Evolutionary conservation across 2,113 vertebrate species (phyloP).

Genomic region (Taxidea taxus): DNA sequence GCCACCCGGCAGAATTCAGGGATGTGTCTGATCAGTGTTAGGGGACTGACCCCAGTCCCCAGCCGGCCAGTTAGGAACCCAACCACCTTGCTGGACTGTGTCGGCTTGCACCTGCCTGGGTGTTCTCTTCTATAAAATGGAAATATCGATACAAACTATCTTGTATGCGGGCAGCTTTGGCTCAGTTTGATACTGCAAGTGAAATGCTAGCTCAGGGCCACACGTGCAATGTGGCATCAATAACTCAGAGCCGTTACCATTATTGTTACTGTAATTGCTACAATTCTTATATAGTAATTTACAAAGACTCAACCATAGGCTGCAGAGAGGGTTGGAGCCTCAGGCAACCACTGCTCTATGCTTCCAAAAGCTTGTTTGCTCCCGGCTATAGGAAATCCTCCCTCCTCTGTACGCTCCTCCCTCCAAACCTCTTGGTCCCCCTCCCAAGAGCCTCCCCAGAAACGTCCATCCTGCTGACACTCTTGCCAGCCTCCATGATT

Average conservation of each 20-base stretch:
- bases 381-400: background rate
- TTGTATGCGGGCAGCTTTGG: background rate
- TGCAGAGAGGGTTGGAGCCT: background rate
- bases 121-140: background rate
- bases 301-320: background rate
- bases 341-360: background rate
- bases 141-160: background rate
- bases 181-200: background rate
- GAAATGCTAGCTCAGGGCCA: background rate
- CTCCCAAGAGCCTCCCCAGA: background rate
- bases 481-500: background rate
- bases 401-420: background rate
- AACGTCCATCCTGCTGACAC: background rate
- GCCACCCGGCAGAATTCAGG: accelerated
- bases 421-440: background rate
- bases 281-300: background rate
- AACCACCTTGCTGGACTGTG: background rate
- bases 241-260: background rate
- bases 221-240: background rate
- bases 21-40: background rate
- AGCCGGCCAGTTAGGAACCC: background rate
- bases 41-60: background rate
- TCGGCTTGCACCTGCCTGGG: background rate
- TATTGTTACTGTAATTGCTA: background rate
- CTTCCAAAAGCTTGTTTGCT: background rate